Base-by-base conservation (phyloP, 2,113 vertebrate species). In the Pungitius pungitius region DNA sequence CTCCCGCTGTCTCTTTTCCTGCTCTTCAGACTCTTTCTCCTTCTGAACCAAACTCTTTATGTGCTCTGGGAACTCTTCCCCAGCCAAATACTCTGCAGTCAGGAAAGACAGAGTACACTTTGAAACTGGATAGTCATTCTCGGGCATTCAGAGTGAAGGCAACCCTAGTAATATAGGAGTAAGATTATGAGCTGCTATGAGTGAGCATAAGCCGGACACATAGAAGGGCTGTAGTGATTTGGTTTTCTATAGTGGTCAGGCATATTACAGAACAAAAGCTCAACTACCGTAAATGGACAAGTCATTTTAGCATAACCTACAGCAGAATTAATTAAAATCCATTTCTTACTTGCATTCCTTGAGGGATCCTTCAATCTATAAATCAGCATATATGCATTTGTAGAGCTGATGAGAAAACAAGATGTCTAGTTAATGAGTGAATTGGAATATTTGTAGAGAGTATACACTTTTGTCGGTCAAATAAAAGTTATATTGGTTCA, bases 301-400 rank as follows among this genome's bases (percentile, higher is more conserved):
- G 3, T 42, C 17, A 52, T 18, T 42, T n/a, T 37, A 18, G 1
- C 3, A 61, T 58, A 13, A 62, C 18, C 4, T 14, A n/a, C 12
- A 3, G 37, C 15, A 78, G 13, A 71, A 15, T 59, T 42, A 45
- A 65, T 0, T 40, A 1, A 78, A 47, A 47, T 33, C 0, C 1
- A 58, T 75, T 11, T 43, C 97, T 95, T 96, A 99, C 98, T 99
- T 95, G 98, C 93, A 93, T 99, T 99, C 93, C 95, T 95, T 54
- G 93, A 89, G 75, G 95, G 87, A 88, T 99, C 96, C 92, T 99
- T 99, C 87, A 99, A 87, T 92, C 98, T 96, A 81, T 99, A 99
- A 88, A 99, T 99, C 80, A 99, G 94, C 98, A 99, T 99, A 80
- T 99, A 99, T 10, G 97, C 98, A 88, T 99, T 99, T 77, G 98